A percentile compares a stretch with the other conserved stretches of the same genome.
Evolutionary conservation across 2,888 invertebrate species (phyloP).

Genomic region (Leuctra nigra): DNA sequence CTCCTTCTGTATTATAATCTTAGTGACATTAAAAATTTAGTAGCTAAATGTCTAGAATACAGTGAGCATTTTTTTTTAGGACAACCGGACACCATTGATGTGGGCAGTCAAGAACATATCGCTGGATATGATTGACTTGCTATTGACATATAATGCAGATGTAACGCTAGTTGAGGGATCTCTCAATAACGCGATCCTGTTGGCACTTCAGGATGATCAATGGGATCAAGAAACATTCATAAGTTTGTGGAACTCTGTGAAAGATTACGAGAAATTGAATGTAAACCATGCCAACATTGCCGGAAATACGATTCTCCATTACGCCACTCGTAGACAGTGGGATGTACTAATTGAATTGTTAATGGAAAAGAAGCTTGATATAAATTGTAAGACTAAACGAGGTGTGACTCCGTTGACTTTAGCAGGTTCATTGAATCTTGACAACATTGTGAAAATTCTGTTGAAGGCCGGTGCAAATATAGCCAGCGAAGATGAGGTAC

Average conservation of each 20-base stretch:
- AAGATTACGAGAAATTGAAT: conserved; percentile 33
- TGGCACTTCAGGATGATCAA: conserved; percentile 37
- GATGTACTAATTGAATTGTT: conserved; percentile 36
- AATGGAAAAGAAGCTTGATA: conserved; percentile 34
- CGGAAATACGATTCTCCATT: conserved; percentile 40
- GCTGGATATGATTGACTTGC: conserved; percentile 38
- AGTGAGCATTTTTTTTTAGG: conserved; percentile 35
- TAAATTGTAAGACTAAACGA: conserved; percentile 32
- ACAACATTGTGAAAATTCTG: conserved; percentile 34
- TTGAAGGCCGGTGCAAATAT: conserved; percentile 36
- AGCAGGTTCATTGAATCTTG: conserved; percentile 38
- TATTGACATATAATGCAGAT: conserved; percentile 39
- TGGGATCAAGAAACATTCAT: conserved; percentile 41
- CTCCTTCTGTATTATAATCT: conserved; percentile 21
- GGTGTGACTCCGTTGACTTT: conserved; percentile 41
- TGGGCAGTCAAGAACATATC: conserved; percentile 40
- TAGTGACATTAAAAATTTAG: too few relatives aligned
- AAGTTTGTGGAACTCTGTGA: conserved; percentile 38
- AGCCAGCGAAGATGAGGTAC: conserved; percentile 35
- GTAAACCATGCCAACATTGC: conserved; percentile 38
- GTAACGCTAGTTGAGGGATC: conserved; percentile 36
- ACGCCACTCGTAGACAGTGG: conserved; percentile 41
- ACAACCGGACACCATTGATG: conserved; percentile 38
- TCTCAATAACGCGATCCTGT: conserved; percentile 38
- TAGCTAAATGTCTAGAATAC: too few relatives aligned